A percentile compares a stretch with the other conserved stretches of the same genome.
Conservation (phyloP, 23 tunicate species). For the Diplosoma virens region DNA sequence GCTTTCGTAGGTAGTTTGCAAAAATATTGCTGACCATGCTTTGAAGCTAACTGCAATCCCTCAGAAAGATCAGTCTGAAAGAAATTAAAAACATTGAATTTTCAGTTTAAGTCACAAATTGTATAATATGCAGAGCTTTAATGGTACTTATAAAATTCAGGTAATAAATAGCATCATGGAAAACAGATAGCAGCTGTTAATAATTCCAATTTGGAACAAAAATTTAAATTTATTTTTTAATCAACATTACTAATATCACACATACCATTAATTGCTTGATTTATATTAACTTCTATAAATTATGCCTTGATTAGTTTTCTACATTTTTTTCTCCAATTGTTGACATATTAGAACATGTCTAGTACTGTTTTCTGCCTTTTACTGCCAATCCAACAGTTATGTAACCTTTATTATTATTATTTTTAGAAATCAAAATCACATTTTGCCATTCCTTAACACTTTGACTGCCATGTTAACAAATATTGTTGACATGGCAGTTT, state of each 20-base stretch:
- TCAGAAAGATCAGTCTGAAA: constrained; percentile 31
- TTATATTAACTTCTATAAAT: too few species aligned
- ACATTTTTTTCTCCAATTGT: too few species aligned
- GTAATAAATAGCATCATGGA: not conserved
- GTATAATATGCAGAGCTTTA: not conserved
- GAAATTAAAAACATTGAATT: not conserved
- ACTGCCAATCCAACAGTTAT: too few species aligned
- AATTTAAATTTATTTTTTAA: too few species aligned
- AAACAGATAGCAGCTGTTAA: not conserved
- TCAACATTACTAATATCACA: too few species aligned
- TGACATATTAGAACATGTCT: too few species aligned
- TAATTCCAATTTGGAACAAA: too few species aligned
- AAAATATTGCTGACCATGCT: constrained; percentile 71
- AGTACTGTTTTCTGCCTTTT: too few species aligned
- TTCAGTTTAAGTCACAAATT: not conserved
- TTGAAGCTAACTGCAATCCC: constrained; percentile 62
- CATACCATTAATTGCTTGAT: too few species aligned
- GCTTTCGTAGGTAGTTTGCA: constrained; percentile 46
- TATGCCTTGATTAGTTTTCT: too few species aligned
- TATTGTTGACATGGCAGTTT: too few species aligned
- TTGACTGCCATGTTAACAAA: too few species aligned
- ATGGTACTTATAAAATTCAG: not conserved
- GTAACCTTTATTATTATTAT: not conserved
- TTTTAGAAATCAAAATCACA: not conserved
- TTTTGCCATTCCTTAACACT: not conserved